These are phyloP conservation scores for Limnephilus marmoratus DNA, from an alignment of 2,888 invertebrate genomes.

Conservation along the genomic window DNA sequence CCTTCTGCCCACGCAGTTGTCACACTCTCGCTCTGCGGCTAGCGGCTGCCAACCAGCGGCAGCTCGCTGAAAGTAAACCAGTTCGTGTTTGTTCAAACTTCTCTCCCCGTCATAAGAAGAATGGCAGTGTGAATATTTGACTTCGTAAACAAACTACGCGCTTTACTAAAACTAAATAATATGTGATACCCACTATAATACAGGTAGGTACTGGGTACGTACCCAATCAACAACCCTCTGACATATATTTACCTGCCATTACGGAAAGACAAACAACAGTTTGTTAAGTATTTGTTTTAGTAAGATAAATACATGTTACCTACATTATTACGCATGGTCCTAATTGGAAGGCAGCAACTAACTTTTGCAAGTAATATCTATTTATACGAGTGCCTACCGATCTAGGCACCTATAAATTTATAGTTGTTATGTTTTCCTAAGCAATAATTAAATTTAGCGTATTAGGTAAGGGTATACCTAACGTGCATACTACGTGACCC, in stretches of 20 bases:
- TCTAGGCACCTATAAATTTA: too few relatives aligned
- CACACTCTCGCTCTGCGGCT: not conserved
- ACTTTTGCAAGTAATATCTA: not conserved
- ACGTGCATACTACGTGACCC: too few relatives aligned
- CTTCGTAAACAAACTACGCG: constrained; percentile 7
- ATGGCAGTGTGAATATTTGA: constrained; percentile 24
- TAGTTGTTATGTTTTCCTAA: too few relatives aligned
- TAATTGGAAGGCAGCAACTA: not conserved
- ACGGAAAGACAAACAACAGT: not conserved
- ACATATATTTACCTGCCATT: not conserved
- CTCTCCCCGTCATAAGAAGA: not conserved
- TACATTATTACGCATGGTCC: not conserved
- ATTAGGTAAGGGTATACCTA: too few relatives aligned
- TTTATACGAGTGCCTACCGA: not conserved
- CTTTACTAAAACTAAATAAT: not conserved
- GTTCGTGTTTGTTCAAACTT: constrained; percentile 35
- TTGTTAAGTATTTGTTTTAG: not conserved
- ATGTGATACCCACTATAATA: not conserved
- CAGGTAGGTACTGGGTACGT: not conserved
- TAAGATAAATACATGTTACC: not conserved
- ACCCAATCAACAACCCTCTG: not conserved
- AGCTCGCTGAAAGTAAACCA: constrained; percentile 16
- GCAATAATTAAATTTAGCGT: too few relatives aligned
- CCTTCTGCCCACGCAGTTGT: not conserved
- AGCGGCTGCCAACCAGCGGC: constrained; percentile 34